Evolutionary conservation across 2,113 vertebrate genomes (phyloP).

Genomic region (Malurus melanocephalus): DNA sequence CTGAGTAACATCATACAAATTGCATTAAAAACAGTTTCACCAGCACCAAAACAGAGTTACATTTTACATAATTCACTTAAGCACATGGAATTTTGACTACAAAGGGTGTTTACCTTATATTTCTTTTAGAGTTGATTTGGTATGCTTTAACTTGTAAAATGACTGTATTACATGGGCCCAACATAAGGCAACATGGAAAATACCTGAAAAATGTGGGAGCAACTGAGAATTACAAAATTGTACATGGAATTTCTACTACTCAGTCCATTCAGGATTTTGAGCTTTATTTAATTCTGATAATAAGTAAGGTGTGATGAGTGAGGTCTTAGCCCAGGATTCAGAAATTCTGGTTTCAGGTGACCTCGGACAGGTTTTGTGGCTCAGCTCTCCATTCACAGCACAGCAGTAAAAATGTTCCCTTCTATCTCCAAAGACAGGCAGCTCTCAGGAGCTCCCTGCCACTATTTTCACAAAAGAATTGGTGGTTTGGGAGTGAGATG

Average conservation of each 20-base stretch:
- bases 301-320: background rate
- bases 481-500: background rate
- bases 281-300: background rate
- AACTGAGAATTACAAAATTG: background rate
- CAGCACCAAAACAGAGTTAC: background rate
- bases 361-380: background rate
- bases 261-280: background rate
- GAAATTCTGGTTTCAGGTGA: background rate
- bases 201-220: background rate
- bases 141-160: background rate
- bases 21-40: background rate
- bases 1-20: background rate
- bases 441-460: background rate
- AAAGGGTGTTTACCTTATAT: background rate
- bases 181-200: background rate
- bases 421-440: background rate
- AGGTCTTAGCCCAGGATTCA: background rate
- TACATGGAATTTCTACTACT: background rate
- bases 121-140: background rate
- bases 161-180: background rate
- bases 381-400: background rate
- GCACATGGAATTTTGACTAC: background rate
- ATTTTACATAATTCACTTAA: slow-evolving; percentile 5
- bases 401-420: background rate
- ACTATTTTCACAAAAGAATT: background rate